phyloP scores from a whole-genome alignment of 2,888 invertebrate genomes.

The Hyles lineata region DNA sequence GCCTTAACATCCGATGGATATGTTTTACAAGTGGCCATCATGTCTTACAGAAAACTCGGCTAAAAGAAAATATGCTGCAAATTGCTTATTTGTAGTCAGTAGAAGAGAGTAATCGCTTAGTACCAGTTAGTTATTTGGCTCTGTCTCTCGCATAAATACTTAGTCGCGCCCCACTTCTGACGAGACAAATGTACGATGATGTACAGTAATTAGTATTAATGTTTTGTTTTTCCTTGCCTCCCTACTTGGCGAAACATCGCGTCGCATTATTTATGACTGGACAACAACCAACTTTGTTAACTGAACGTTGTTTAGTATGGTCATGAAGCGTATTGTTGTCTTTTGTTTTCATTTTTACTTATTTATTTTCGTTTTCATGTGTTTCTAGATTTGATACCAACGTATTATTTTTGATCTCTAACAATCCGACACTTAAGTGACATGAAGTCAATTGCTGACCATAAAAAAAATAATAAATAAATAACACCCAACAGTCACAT shows the following conservation, averaged over 20 bases:
- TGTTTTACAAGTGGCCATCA: too few relatives aligned
- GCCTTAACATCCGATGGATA: not conserved
- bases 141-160: not conserved
- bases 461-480: too few relatives aligned
- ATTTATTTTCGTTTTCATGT: too few relatives aligned
- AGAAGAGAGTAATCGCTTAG: not conserved
- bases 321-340: not conserved
- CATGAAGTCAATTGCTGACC: too few relatives aligned
- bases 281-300: not conserved
- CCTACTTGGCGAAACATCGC: not conserved
- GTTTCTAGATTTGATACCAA: too few relatives aligned
- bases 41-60: too few relatives aligned
- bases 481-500: too few relatives aligned
- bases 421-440: too few relatives aligned
- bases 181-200: constrained; percentile 22
- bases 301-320: not conserved
- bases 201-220: constrained; percentile 25
- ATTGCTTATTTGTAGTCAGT: not conserved
- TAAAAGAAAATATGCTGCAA: not conserved
- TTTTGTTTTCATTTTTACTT: too few relatives aligned
- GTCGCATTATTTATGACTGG: not conserved
- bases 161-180: constrained; percentile 9
- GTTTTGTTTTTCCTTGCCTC: not conserved
- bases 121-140: not conserved
- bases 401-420: too few relatives aligned